phyloP scores from a whole-genome alignment of 2,888 invertebrate species.

The Drosophila niveifrons region DNA sequence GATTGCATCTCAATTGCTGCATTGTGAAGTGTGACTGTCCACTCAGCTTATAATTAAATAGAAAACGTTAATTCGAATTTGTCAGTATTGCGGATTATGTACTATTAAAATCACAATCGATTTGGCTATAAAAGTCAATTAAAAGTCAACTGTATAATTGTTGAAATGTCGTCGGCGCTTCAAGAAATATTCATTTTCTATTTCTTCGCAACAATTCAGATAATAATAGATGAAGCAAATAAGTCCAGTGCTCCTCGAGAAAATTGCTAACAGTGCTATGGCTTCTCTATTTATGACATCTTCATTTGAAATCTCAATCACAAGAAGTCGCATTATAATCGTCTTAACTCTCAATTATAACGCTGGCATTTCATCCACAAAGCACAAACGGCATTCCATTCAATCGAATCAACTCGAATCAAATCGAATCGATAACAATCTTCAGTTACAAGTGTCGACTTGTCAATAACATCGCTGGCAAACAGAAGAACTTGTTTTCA shows the following conservation, averaged over 20 bases:
- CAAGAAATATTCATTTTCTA: neutral
- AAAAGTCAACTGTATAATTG: neutral
- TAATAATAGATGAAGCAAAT: no score
- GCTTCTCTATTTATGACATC: constrained; percentile 28
- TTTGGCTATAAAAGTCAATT: neutral
- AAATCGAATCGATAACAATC: constrained; percentile 55
- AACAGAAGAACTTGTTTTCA: constrained; percentile 59
- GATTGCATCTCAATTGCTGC: neutral
- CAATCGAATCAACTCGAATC: constrained; percentile 42
- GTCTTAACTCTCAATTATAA: constrained; percentile 49
- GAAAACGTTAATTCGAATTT: neutral
- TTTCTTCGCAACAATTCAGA: neutral
- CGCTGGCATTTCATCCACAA: constrained; percentile 39
- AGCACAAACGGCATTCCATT: constrained; percentile 44
- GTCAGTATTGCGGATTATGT: neutral
- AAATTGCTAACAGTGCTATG: constrained; percentile 6
- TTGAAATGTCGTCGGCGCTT: neutral
- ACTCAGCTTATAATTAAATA: neutral
- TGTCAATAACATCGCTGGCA: constrained; percentile 32
- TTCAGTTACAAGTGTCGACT: constrained; percentile 28
- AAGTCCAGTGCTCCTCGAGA: neutral
- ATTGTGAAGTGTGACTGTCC: neutral
- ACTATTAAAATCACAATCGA: neutral
- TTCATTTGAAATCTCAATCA: constrained; percentile 37
- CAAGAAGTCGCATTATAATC: constrained; percentile 13